Evolutionary conservation across 1,140 invertebrate species (phyloP), one percentile per base, ranked within the genome.

Genomic region (Meloidogyne exigua): DNA sequence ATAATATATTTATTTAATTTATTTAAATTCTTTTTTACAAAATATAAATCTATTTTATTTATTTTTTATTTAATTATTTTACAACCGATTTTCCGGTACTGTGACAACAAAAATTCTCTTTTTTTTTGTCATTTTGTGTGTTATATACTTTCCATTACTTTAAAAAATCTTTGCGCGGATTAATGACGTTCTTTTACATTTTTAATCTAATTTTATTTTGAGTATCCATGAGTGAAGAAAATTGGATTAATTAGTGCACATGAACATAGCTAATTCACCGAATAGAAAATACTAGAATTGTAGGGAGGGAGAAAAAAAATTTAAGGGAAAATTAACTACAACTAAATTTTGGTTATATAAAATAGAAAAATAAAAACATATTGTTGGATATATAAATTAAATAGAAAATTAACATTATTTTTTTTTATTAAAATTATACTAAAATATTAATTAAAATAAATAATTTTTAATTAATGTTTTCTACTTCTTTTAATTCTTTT

Each of bases 101-200:
- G 66, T 21, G 26, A 32, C 32, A 66, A 32, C 2, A 4, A 7
- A 32, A 67, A 32, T 32, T 32, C 7, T 3, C 7, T 32, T 26
- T 67, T 32, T 67, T 66, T 66, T 66, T 5, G 15, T 26, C 25
- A 66, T 28, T 25, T 11, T 65, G 1, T 65, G 15, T 66, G 13
- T 18, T 26, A 32, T 28, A 39, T 10, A 9, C 3, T 39, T 39
- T 57, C 49, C 49, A 57, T 57, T 57, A 57, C 49, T 57, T 57
- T 57, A 67, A 39, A 10, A 67, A 67, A 26, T 32, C 36, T 67
- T 39, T 67, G 66, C 66, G 49, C 49, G 49, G 49, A 57, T 57
- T 57, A 57, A 57, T 57, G 49, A 57, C 49, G 49, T 57, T 57
- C 18, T n/a, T 57, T 49, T 12, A 39, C 3, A 32, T 32, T 39